phyloP scores from a whole-genome alignment of 2,888 invertebrate genomes.

The Caenorhabditis sulstoni region DNA sequence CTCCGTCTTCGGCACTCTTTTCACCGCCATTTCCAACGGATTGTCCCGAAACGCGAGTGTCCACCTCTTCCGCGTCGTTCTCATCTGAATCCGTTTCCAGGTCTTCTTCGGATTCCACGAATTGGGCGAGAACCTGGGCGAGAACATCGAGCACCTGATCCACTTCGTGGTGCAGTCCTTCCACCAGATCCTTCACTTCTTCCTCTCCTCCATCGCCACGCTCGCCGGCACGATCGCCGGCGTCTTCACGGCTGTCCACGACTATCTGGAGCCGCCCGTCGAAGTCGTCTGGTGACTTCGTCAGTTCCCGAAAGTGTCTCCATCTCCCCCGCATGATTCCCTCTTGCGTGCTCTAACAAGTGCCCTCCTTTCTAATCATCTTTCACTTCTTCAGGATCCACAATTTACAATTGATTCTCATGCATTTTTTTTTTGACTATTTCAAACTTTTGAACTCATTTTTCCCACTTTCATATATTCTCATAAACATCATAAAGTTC shows the following conservation, averaged over 20 bases:
- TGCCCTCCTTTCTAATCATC: conserved; percentile 24
- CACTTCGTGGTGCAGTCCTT: conserved; percentile 57
- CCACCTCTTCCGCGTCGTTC: conserved; percentile 13
- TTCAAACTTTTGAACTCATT: conserved; percentile 14
- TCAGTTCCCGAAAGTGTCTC: conserved; percentile 10
- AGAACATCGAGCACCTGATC: conserved; percentile 58
- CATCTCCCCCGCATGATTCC: conserved; percentile 43
- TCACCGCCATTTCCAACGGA: conserved; percentile 61
- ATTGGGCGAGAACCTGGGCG: conserved; percentile 62
- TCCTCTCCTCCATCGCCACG: conserved; percentile 42
- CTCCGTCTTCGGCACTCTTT: conserved; percentile 62
- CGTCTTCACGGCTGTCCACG: conserved; percentile 35
- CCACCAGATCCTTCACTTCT: conserved; percentile 52
- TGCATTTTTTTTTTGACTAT: background rate
- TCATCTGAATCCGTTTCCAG: conserved; percentile 17
- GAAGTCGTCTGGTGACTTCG: background rate
- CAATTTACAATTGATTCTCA: conserved; percentile 33
- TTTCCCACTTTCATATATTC: conserved; percentile 4
- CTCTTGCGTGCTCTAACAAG: conserved; percentile 2
- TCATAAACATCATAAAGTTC: no score
- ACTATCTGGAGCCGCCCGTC: conserved; percentile 29
- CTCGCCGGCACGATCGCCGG: conserved; percentile 47
- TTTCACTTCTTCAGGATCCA: conserved; percentile 28
- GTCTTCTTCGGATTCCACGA: conserved; percentile 59
- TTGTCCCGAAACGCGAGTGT: conserved; percentile 52